Conservation (phyloP, 2,888 invertebrate genomes). For the Neoitamus cyanurus region DNA sequence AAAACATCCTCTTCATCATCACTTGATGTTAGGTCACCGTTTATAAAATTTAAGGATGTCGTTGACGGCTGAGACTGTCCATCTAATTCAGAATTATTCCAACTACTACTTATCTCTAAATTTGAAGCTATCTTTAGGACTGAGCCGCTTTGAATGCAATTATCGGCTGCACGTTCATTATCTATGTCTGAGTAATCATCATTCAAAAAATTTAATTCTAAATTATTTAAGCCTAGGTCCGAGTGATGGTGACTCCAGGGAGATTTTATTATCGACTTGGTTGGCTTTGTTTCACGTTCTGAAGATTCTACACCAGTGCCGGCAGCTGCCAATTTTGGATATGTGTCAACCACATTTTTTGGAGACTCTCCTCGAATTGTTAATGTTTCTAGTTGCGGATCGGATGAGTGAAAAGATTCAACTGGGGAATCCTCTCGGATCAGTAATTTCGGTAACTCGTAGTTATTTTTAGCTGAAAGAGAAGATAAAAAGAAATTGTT, state of each 20-base stretch:
- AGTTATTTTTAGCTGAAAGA: slow-evolving; percentile 54
- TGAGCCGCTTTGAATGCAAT: slow-evolving; percentile 47
- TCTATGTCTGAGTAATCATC: slow-evolving; percentile 52
- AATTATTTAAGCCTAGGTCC: slow-evolving; percentile 54
- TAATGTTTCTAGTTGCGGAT: slow-evolving; percentile 54
- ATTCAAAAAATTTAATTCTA: slow-evolving; percentile 54
- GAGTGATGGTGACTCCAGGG: slow-evolving; percentile 54
- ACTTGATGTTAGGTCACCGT: slow-evolving; percentile 51
- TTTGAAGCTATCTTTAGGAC: slow-evolving; percentile 54
- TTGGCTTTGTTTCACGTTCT: slow-evolving; percentile 43
- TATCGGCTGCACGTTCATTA: slow-evolving; percentile 40
- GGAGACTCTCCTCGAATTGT: slow-evolving; percentile 53
- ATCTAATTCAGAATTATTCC: slow-evolving; percentile 50
- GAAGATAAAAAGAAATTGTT: neutral
- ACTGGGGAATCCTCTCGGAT: slow-evolving; percentile 56
- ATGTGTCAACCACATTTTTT: slow-evolving; percentile 51
- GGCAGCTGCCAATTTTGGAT: slow-evolving; percentile 47
- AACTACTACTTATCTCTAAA: slow-evolving; percentile 53
- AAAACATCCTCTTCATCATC: slow-evolving; percentile 53
- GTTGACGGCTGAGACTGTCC: slow-evolving; percentile 42
- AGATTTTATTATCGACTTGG: slow-evolving; percentile 49
- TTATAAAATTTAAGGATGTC: slow-evolving; percentile 53
- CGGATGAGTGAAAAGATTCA: slow-evolving; percentile 54
- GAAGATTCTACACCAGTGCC: slow-evolving; percentile 26
- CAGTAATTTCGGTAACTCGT: slow-evolving; percentile 55